Percentiles rank a stretch among this genome's conserved stretches.
These are phyloP conservation scores for Zhuqinia jingwanae DNA, from an alignment of 2,888 invertebrate species.

Conservation along the genomic window DNA sequence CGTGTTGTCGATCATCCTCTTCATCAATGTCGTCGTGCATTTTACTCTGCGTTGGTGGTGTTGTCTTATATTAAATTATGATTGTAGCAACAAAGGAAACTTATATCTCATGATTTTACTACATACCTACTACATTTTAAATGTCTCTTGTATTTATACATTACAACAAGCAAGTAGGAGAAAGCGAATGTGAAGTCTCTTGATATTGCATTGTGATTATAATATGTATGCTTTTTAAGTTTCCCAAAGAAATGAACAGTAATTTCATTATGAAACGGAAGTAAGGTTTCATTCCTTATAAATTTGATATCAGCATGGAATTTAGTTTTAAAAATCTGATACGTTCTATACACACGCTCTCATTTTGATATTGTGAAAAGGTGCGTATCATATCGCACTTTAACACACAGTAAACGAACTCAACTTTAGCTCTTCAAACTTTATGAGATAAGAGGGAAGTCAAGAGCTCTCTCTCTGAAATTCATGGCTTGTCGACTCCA, in stretches of 20 bases:
- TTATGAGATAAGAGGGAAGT: not conserved
- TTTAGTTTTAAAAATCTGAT: not conserved
- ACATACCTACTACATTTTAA: too few relatives aligned
- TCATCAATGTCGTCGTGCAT: slow-evolving; percentile 16
- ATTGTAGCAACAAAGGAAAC: not conserved
- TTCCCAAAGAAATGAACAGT: not conserved
- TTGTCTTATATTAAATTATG: slow-evolving; percentile 3
- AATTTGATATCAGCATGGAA: slow-evolving; percentile 78
- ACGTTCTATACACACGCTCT: too few relatives aligned
- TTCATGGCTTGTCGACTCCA: slow-evolving; percentile 49
- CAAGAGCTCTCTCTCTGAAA: slow-evolving; percentile 13
- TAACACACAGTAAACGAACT: not conserved
- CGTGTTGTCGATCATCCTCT: slow-evolving; percentile 32
- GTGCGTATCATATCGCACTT: slow-evolving; percentile 38
- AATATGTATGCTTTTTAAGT: not conserved
- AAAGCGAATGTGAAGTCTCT: not conserved
- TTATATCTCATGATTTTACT: not conserved
- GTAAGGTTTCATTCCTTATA: slow-evolving; percentile 79
- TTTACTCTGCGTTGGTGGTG: not conserved
- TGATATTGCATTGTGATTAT: not conserved
- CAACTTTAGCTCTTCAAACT: slow-evolving; percentile 5
- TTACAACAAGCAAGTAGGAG: not conserved
- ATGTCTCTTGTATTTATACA: too few relatives aligned
- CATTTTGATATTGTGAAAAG: slow-evolving; percentile 3
- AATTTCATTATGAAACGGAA: slow-evolving; percentile 76